Evolutionary conservation across 1,140 invertebrate species (phyloP), one percentile per base, ranked within the genome.

Genomic region (Cotesia vestalis): DNA sequence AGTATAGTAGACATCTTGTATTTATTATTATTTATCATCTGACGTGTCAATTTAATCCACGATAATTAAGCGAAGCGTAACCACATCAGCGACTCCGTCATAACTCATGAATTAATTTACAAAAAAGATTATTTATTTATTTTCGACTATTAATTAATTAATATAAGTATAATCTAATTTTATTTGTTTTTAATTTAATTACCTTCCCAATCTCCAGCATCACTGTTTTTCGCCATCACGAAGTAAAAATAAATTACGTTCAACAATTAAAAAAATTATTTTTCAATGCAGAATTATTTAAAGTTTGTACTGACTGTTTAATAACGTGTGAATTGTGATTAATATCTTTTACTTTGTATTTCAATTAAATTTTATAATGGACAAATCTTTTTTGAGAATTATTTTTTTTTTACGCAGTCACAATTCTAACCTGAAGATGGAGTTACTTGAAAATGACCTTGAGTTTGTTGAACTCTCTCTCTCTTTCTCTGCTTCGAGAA

Each of bases 141-240:
- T 46, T 46, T 9, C 2, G 3, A 46, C 11, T 46, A 46, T 46
- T 11, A 40, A 2, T 27, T 64, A 38, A 64, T 64, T 14, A 17
- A 64, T 38, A 11, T 64, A 11, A 38, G 34, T 35, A 36, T 34
- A 34, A 35, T 9, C 6, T 57, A 38, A 69, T n/a, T 61, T 8
- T 69, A 9, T 14, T 51, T 66, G 46, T 3, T 66, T 4, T 27
- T 12, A 46, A 46, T 46, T 9, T 8, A 51, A 35, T 66, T 64
- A 71, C 69, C 62, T 66, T 71, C 69, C 69, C 69, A 71, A 53
- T 66, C 69, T 4, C 51, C 53, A 55, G 61, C 69, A 17, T 71
- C 69, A n/a, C 27, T 57, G 11, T 52, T 55, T 71, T 64, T 71
- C 51, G 69, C 34, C 69, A 71, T 71, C 27, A 35, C 8, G n/a